Evolutionary conservation across 2,113 vertebrate genomes (phyloP).

Genomic region (Salvelinus sp.): DNA sequence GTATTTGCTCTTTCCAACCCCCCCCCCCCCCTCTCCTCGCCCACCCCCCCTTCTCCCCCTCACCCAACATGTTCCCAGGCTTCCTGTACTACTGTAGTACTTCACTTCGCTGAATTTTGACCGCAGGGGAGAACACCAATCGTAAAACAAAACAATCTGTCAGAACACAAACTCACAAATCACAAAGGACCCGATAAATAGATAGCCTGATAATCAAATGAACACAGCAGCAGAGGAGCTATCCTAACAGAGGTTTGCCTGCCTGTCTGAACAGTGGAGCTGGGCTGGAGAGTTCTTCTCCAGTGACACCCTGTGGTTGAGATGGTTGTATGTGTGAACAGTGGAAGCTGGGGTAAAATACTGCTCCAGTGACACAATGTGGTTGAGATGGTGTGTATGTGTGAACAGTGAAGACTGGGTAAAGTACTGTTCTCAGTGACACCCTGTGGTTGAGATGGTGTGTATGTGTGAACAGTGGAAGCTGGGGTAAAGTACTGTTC

Average conservation of each 20-base stretch:
- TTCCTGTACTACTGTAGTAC: neutral
- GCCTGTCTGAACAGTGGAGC: too few relatives aligned
- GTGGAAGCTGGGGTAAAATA: too few relatives aligned
- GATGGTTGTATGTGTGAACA: too few relatives aligned
- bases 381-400: neutral
- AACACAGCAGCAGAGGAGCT: neutral
- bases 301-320: neutral
- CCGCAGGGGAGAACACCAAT: neutral
- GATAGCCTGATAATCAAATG: neutral
- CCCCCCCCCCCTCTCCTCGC: too few relatives aligned
- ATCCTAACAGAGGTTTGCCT: neutral
- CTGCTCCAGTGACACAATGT: too few relatives aligned
- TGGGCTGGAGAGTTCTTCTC: too few relatives aligned
- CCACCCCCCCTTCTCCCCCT: neutral
- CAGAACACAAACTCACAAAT: neutral
- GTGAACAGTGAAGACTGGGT: too few relatives aligned
- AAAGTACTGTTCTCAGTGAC: too few relatives aligned
- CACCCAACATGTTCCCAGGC: neutral
- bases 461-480: too few relatives aligned
- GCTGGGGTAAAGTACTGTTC: too few relatives aligned
- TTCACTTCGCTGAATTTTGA: neutral
- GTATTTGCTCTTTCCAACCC: too few relatives aligned
- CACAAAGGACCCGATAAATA: neutral
- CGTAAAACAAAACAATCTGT: neutral
- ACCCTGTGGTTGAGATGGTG: too few relatives aligned